phyloP scores from a whole-genome alignment of 37 sponge, comb jelly and placozoan genomes.

The Aphrocallistes beatrix region DNA sequence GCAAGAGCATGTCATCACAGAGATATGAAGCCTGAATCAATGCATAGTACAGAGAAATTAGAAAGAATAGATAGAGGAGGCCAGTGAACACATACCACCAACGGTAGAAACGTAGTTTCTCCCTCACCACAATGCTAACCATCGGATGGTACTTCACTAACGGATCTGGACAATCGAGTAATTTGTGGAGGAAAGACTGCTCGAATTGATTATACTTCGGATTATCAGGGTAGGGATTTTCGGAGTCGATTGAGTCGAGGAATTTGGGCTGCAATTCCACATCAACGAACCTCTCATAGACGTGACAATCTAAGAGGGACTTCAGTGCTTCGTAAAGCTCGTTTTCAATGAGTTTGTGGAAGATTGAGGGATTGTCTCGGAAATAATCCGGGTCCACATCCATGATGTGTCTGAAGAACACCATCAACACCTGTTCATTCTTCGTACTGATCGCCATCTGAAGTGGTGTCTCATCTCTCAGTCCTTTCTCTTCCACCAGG shows the following conservation, averaged over 20 bases:
- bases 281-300: background rate
- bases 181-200: background rate
- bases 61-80: background rate
- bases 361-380: background rate
- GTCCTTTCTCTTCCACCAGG: background rate
- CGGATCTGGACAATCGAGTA: background rate
- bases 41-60: background rate
- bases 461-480: background rate
- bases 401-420: background rate
- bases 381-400: background rate
- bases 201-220: background rate
- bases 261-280: background rate
- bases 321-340: background rate
- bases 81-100: background rate
- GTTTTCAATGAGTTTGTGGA: background rate
- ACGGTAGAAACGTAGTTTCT: constrained; percentile 17
- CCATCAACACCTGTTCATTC: background rate
- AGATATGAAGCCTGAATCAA: constrained; percentile 2
- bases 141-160: constrained; percentile 15
- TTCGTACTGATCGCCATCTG: background rate
- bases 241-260: background rate
- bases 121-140: constrained; percentile 12
- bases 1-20: background rate
- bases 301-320: background rate
- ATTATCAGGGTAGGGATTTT: background rate